phyloP scores from a whole-genome alignment of 1,140 invertebrate species.

The Mercenaria mercenaria region DNA sequence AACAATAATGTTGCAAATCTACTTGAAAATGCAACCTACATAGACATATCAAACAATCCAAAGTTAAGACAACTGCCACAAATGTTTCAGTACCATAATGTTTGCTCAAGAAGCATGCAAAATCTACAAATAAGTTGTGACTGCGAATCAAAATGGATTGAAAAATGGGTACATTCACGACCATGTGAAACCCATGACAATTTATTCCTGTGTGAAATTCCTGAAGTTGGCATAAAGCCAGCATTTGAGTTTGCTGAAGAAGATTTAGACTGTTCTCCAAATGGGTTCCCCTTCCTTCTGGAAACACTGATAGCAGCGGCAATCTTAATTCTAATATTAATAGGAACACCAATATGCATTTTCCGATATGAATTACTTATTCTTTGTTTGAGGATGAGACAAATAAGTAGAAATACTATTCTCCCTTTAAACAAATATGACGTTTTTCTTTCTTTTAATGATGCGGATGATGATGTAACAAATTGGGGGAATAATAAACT shows the following conservation, averaged over 20 bases:
- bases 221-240: neutral
- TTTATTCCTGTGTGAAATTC: slow-evolving; percentile 10
- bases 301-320: neutral
- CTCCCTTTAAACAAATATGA: neutral
- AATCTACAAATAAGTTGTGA: slow-evolving; percentile 2
- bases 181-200: neutral
- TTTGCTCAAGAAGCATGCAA: neutral
- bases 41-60: slow-evolving; percentile 35
- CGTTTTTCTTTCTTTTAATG: slow-evolving; percentile 19
- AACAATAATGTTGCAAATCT: neutral
- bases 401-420: neutral
- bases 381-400: neutral
- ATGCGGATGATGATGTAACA: slow-evolving; percentile 3
- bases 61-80: neutral
- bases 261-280: neutral
- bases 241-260: neutral
- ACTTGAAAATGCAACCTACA: neutral
- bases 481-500: slow-evolving; percentile 10
- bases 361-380: slow-evolving; percentile 31
- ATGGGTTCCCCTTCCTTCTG: neutral
- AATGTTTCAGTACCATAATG: slow-evolving; percentile 9
- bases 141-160: slow-evolving; percentile 25
- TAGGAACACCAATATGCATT: neutral
- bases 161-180: slow-evolving; percentile 15
- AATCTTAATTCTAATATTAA: neutral